Evolutionary conservation across 2,113 vertebrate genomes (phyloP).

Genomic region (Ptyas mucosa): DNA sequence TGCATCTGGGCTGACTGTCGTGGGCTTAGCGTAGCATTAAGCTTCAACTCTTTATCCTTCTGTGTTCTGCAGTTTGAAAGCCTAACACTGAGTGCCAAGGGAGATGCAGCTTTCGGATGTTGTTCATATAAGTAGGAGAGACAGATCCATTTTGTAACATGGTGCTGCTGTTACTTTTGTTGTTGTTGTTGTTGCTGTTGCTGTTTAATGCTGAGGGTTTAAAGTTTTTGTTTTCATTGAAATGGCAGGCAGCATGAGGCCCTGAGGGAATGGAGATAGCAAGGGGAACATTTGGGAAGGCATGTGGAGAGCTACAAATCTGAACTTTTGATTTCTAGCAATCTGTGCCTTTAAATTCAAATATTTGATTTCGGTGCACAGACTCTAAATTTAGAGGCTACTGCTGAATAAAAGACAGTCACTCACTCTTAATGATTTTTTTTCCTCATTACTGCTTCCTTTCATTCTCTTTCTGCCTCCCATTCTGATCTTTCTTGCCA

Average conservation of each 20-base stretch:
- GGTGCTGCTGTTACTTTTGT: not conserved
- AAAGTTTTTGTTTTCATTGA: not conserved
- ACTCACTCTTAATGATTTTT: not conserved
- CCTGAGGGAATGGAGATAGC: not conserved
- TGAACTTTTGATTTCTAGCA: not conserved
- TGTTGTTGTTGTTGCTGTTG: no score
- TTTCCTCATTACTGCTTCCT: not conserved
- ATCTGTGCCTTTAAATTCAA: not conserved
- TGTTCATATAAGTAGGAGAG: fast-evolving
- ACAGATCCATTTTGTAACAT: fast-evolving
- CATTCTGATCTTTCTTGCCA: not conserved
- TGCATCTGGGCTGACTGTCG: slow-evolving; percentile 43
- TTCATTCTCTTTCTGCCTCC: not conserved
- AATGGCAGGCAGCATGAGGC: not conserved
- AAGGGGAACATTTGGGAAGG: not conserved
- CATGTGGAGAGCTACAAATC: not conserved
- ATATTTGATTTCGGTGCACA: not conserved
- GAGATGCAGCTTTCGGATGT: not conserved
- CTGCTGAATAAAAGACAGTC: not conserved
- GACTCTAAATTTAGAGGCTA: not conserved
- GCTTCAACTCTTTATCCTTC: slow-evolving; percentile 22
- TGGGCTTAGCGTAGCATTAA: not conserved
- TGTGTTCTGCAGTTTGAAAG: slow-evolving; percentile 3
- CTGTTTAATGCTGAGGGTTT: not conserved
- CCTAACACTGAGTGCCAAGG: slow-evolving; percentile 10